Evolutionary conservation across 2,888 invertebrate genomes (phyloP).

Genomic region (Scaptomyza cyrtandrae): DNA sequence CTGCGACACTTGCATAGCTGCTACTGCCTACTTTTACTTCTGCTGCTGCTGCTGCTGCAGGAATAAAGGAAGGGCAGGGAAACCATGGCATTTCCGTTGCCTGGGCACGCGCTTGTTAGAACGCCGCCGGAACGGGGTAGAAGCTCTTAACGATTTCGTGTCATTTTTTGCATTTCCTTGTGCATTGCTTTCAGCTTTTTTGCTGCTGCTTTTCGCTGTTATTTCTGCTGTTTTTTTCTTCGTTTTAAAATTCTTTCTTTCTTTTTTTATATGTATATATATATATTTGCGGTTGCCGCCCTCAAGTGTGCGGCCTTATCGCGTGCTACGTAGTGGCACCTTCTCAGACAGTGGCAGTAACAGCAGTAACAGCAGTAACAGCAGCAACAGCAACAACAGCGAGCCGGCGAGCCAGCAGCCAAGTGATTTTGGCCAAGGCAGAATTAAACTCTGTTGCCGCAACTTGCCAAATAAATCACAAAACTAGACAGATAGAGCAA

Average conservation of each 20-base stretch:
- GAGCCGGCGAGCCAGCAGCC: conserved; percentile 28
- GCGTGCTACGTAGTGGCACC: conserved; percentile 74
- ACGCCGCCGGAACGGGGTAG: conserved; percentile 2
- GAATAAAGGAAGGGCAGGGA: not conserved
- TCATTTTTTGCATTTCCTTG: conserved; percentile 78
- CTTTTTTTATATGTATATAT: too few relatives aligned
- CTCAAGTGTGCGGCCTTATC: conserved; percentile 73
- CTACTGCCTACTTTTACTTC: conserved; percentile 11
- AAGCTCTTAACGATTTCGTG: conserved; percentile 78
- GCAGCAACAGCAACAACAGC: conserved; percentile 22
- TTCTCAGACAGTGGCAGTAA: conserved; percentile 50
- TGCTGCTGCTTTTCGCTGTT: conserved; percentile 21
- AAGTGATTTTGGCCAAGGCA: conserved; percentile 61
- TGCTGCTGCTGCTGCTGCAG: not conserved
- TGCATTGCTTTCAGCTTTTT: conserved; percentile 64
- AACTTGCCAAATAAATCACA: conserved; percentile 71
- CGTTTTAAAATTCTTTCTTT: too few relatives aligned
- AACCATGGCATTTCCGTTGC: conserved; percentile 71
- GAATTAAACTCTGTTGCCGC: conserved; percentile 54
- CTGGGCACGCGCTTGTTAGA: conserved; percentile 73
- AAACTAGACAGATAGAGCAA: conserved; percentile 9
- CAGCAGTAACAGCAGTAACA: too few relatives aligned
- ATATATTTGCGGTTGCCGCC: conserved; percentile 53
- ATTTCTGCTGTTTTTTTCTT: conserved; percentile 13
- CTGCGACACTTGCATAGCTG: conserved; percentile 31